A percentile compares a stretch with the other conserved stretches of the same genome.
phyloP scores from a whole-genome alignment of 1,140 invertebrate genomes.

The Chionoecetes opilio region DNA sequence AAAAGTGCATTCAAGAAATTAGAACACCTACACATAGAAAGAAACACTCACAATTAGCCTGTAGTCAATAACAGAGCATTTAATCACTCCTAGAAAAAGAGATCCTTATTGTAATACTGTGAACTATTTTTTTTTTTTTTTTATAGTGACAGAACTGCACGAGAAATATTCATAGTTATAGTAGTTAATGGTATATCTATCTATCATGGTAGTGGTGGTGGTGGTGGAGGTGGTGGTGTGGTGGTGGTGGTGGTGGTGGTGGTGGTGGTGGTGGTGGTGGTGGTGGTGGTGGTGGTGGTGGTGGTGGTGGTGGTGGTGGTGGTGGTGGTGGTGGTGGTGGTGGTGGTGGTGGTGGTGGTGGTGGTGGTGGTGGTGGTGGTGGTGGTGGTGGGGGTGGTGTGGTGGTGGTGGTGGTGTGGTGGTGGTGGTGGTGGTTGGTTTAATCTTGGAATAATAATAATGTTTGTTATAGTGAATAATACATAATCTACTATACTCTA shows the following conservation, averaged over 20 bases:
- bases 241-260: slow-evolving; percentile 45
- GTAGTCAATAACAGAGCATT: no score
- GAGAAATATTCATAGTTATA: no score
- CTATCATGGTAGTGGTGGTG: neutral
- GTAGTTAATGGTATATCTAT: no score
- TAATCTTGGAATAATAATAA: no score
- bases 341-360: neutral
- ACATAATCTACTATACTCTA: neutral
- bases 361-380: slow-evolving; percentile 1
- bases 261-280: neutral
- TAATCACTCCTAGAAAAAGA: no score
- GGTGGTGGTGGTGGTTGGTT: neutral
- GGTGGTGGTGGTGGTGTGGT: neutral
- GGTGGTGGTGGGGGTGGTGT: neutral
- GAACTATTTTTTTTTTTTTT: no score
- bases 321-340: neutral
- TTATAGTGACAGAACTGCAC: no score
- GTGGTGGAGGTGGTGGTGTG: neutral
- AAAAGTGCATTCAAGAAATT: no score
- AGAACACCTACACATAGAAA: no score
- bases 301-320: neutral
- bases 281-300: neutral
- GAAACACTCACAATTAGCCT: no score
- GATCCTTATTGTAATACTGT: no score
- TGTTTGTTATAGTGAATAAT: neutral